A percentile compares a stretch with the other conserved stretches of the same genome.
These are phyloP conservation scores for Scomberomorus guttatus DNA, from an alignment of 2,797 vertebrate species.

Conservation along the genomic window DNA sequence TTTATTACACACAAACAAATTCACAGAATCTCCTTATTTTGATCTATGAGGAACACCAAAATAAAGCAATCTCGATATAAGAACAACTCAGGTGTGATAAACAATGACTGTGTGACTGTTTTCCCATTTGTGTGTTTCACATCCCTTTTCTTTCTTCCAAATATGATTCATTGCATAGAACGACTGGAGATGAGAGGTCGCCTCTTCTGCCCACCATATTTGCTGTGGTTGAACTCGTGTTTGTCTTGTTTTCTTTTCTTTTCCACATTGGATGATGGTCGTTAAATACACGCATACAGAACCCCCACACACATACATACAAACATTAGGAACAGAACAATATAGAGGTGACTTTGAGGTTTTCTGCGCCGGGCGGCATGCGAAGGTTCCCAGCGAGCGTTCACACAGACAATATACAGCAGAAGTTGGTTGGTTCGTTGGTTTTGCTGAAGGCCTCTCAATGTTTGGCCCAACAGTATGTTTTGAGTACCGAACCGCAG, in stretches of 20 bases:
- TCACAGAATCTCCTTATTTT: constrained; percentile 73
- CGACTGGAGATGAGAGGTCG: constrained; percentile 91
- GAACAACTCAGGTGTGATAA: constrained; percentile 81
- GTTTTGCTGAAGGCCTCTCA: constrained; percentile 73
- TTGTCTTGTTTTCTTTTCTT: constrained; percentile 59
- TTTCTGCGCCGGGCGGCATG: constrained; percentile 82
- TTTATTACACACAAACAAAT: constrained; percentile 82
- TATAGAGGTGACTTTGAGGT: constrained; percentile 83
- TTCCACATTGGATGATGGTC: constrained; percentile 71
- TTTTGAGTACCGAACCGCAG: constrained; percentile 70
- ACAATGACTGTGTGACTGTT: constrained; percentile 68
- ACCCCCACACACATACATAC: constrained; percentile 76
- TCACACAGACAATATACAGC: constrained; percentile 85
- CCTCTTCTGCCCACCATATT: constrained; percentile 82
- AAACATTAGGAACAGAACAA: constrained; percentile 85
- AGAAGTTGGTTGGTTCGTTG: constrained; percentile 73
- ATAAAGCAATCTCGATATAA: constrained; percentile 81
- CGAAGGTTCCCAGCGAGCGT: constrained; percentile 82
- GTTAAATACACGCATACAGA: constrained; percentile 79
- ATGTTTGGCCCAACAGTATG: constrained; percentile 64
- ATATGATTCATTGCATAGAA: constrained; percentile 98
- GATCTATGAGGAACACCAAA: constrained; percentile 74
- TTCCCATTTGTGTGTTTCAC: constrained; percentile 66
- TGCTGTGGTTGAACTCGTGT: constrained; percentile 63
- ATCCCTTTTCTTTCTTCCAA: constrained; percentile 71